phyloP scores from a whole-genome alignment of 2,113 vertebrate genomes.

The Ceyx melanurus region DNA sequence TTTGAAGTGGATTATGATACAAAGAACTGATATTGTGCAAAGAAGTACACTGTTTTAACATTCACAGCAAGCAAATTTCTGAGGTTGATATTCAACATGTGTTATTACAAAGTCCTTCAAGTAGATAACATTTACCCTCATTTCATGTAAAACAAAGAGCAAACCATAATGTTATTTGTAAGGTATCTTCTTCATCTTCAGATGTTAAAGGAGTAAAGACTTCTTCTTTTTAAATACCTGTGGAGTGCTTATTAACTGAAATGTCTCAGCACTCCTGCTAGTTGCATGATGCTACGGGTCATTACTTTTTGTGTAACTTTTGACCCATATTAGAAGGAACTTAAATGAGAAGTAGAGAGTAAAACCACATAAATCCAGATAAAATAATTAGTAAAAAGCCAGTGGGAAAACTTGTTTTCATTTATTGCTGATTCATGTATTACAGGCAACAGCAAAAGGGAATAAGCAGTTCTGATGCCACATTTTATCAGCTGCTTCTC shows the following conservation, averaged over 20 bases:
- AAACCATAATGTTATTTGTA: neutral
- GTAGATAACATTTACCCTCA: neutral
- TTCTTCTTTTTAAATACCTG: neutral
- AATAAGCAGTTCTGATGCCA: neutral
- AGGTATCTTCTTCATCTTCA: neutral
- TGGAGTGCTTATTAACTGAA: neutral
- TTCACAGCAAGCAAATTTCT: neutral
- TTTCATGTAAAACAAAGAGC: neutral
- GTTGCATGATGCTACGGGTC: neutral
- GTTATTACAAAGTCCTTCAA: neutral
- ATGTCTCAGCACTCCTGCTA: neutral
- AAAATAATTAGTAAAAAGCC: neutral
- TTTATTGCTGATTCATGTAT: neutral
- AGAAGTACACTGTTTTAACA: neutral
- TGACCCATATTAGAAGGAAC: neutral
- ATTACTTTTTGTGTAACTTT: neutral
- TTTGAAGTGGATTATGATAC: neutral
- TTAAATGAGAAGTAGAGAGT: neutral
- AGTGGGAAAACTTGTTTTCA: neutral
- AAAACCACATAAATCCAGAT: neutral
- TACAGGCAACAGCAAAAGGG: neutral
- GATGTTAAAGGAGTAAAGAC: neutral
- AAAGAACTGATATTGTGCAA: too few species aligned
- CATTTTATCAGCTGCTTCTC: neutral
- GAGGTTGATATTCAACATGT: neutral